Base-by-base conservation (phyloP, 2,888 invertebrate genomes). In the Heliconius ethilla region DNA sequence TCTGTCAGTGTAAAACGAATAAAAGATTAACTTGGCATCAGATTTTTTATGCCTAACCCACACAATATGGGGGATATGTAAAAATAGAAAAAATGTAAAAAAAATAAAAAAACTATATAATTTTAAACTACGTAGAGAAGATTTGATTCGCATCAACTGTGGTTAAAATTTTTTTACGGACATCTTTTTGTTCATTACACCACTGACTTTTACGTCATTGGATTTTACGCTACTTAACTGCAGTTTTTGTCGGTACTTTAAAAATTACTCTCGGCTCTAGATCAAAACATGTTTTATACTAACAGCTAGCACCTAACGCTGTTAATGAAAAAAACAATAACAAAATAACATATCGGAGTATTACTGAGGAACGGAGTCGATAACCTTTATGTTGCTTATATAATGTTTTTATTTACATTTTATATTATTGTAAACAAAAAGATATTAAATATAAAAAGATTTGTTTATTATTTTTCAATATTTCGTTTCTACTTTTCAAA, bases 211-310 rank as follows among this genome's bases (percentile, higher is more conserved):
- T 74, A 76, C 79, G 81, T 82, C 80, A 81, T 78, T 67, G 80
- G 82, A 67, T 77, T 82, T 82, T 81, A 82, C 82, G 81, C 72
- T 78, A 65, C 70, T 66, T 74, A 51, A 62, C 65, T 81, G 67
- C 69, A 74, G 25, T 77, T 78, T 80, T 76, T 76, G 37, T 33
- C 25, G 29, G 2, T 51, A n/a, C 10, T 63, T 62, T 27, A 22
- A 27, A 1, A 65, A 45, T 40, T 18, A 27, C 22, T 77, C 66
- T 66, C 59, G n/a, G 25, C 15, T 59, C 33, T 70, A 51, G 10
- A 59, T 70, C 15, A 25, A 18, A 6, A n/a, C 29, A 27, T 63
- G 15, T 66, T 25, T 33, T 11, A 29, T 59, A 13, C 29, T 29
- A 59, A 15, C 27, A 25, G 15, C 51, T 5, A 37, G 5, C 29